Base-by-base conservation (phyloP, 2,113 vertebrate genomes). In the Podarcis raffonei region DNA sequence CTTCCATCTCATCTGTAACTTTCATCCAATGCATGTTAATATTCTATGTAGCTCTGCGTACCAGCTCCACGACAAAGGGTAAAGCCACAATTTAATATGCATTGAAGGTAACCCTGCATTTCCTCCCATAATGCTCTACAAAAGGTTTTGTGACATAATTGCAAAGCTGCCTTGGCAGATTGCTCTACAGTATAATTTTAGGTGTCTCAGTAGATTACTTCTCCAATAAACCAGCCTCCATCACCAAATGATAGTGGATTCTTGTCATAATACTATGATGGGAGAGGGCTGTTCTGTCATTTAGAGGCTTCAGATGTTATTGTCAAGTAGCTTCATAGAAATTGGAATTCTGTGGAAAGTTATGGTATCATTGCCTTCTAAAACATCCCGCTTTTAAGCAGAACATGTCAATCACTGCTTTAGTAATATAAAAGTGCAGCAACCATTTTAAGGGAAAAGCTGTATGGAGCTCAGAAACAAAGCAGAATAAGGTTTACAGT, bases 231-330 rank as follows among this genome's bases (percentile, higher is more conserved):
- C 77, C 87, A 68, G 30, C 7, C n/a, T 76, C 18, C 37, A 48
- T 83, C 22, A 68, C 15, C 30, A 76, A 48, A 25, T n/a, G 37
- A 25, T 20, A 37, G 39, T 9, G 35, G 59, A 13, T 65, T 87
- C 59, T 68, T 48, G 59, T 89, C 72, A 84, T 12, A 78, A 83
- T 66, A 83, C 22, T 88, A 53, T 77, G 72, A 88, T 30, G 27
- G n/a, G 22, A 88, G 6, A 77, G 23, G 7, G 20, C 18, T 66
- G 8, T 76, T 65, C 81, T 83, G 39, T 83, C 57, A 77, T 83
- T 77, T 88, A 66, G 23, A 18, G 25, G 57, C 59, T 81, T 83
- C 57, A 32, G 30, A 23, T 77, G 30, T 48, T n/a, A 69, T 62
- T 9, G 5, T 57, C 69, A 87, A 32, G 23, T 25, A 53, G n/a